Conservation (phyloP, 2,888 invertebrate species). For the Oasisia sp. region DNA sequence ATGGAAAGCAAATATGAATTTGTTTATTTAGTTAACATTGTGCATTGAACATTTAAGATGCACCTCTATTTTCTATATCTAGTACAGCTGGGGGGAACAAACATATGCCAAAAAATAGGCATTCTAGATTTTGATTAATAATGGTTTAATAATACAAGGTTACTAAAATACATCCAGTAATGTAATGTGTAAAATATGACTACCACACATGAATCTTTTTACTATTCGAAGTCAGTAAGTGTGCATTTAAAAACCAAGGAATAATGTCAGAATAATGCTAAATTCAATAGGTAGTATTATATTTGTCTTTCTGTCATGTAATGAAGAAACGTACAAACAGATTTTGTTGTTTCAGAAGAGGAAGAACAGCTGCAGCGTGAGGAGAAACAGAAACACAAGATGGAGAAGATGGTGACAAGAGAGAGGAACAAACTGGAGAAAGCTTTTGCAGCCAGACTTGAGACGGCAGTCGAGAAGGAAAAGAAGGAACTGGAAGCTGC, state of each 20-base stretch:
- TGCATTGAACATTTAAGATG: too few species aligned
- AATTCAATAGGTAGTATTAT: neutral
- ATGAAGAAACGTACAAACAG: neutral
- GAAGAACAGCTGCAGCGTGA: neutral
- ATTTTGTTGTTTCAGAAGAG: slow-evolving; percentile 1
- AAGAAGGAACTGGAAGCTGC: slow-evolving; percentile 22
- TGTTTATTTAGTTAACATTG: too few species aligned
- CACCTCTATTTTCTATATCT: too few species aligned
- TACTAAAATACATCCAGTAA: neutral
- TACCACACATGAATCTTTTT: neutral
- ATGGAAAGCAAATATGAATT: too few species aligned
- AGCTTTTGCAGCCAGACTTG: neutral
- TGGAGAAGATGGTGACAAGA: neutral
- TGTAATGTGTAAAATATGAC: neutral
- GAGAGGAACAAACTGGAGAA: slow-evolving; percentile 22
- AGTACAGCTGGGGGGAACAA: too few species aligned
- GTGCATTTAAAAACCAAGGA: neutral
- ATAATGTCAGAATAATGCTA: neutral
- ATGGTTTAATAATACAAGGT: neutral
- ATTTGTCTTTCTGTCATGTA: neutral
- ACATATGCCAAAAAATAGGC: neutral
- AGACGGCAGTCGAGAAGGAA: neutral
- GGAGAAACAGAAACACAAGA: neutral
- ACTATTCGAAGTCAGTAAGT: neutral
- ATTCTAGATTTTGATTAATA: neutral